Conservation (phyloP, 1,140 invertebrate genomes). For the Orius laevigatus region DNA sequence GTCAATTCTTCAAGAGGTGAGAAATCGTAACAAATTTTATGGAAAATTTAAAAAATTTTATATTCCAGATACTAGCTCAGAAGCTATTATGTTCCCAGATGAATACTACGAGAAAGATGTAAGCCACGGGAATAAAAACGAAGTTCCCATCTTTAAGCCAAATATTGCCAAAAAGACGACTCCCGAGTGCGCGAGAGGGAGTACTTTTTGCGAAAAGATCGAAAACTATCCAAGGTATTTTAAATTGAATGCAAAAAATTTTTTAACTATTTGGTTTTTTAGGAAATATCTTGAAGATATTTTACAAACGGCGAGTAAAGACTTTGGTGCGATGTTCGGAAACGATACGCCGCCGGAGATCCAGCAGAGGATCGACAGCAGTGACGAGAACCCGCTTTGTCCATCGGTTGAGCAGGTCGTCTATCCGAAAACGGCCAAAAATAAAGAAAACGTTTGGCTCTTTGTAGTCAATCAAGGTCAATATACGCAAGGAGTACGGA, state of each 20-base stretch:
- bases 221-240: slow-evolving; percentile 13
- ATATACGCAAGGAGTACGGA: slow-evolving; percentile 34
- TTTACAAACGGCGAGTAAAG: slow-evolving; percentile 3
- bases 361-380: slow-evolving; percentile 17
- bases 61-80: background rate
- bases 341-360: slow-evolving; percentile 15
- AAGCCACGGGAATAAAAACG: background rate
- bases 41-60: too few species aligned
- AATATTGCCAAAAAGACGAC: slow-evolving; percentile 2
- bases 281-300: slow-evolving; percentile 10
- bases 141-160: background rate
- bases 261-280: slow-evolving; percentile 1
- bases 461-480: slow-evolving; percentile 37
- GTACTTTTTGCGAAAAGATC: slow-evolving; percentile 13
- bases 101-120: background rate
- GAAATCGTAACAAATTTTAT: too few species aligned
- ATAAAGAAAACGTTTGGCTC: slow-evolving; percentile 33
- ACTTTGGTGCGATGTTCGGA: slow-evolving; percentile 5
- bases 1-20: too few species aligned
- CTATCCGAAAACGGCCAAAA: slow-evolving; percentile 30
- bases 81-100: slow-evolving; percentile 6
- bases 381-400: slow-evolving; percentile 20
- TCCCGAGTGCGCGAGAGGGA: slow-evolving; percentile 6
- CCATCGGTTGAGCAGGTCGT: slow-evolving; percentile 25
- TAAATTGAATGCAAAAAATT: background rate